Base-by-base conservation (phyloP, 2,797 vertebrate genomes). In the Petrocephalus schoutedeni region DNA sequence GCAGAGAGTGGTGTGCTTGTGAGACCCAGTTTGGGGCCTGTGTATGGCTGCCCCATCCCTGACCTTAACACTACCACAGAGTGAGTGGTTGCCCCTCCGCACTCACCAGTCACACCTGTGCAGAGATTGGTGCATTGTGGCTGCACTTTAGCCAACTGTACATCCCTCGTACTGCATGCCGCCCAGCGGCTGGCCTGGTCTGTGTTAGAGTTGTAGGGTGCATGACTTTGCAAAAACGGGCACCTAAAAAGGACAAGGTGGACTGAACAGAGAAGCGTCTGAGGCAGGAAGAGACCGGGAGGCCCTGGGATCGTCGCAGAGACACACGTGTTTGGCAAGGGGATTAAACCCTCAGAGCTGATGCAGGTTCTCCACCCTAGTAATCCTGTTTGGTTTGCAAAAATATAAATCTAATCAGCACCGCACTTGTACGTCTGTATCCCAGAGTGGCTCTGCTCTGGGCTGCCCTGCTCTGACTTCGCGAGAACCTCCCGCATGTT, bases 311-410 rank as follows among this genome's bases (percentile, higher is more conserved):
- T 14, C 53, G 87, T 85, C 64, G n/a, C 6, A 67, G 90, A 56
- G 84, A 77, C 59, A 59, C 85, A 51, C 9, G n/a, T 36, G 14
- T n/a, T 92, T 95, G 94, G 94, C 93, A 94, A 32, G 28, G 77
- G 92, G 92, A 95, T 95, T 95, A 94, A 91, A 91, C 86, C 87
- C 89, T 93, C 87, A 61, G 88, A 91, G 92, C 91, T 94, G 92
- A 95, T 58, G 87, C 92, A 92, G 92, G 93, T 91, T 92, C 88
- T 88, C 88, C 89, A 82, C 83, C 85, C 88, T 90, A 88, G 88
- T 95, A 94, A 95, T 95, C 94, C 93, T 91, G 91, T 94, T 94
- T 95, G 90, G 92, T 94, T 94, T 94, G 91, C 92, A 89, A 93
- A 92, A 92, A 92, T 92, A 93, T 92, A 90, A 89, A 93, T 92